Percentiles rank a stretch among this genome's conserved stretches.
These are phyloP conservation scores for Luperina nickerlii DNA, from an alignment of 2,888 invertebrate species.

Conservation along the genomic window DNA sequence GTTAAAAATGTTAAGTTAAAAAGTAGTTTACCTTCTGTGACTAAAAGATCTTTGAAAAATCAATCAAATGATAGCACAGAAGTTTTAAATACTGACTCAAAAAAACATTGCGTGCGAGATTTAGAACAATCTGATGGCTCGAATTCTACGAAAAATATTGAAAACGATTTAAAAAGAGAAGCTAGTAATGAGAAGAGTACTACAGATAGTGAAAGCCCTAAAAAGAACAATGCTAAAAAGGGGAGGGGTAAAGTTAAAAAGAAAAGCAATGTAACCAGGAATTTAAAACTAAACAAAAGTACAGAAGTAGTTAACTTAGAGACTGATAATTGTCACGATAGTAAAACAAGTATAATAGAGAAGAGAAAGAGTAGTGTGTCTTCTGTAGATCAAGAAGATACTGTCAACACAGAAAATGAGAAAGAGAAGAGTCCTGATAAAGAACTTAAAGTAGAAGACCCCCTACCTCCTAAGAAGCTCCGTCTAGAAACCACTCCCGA, in stretches of 20 bases:
- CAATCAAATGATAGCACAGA: constrained; percentile 83
- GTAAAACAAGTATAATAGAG: constrained; percentile 85
- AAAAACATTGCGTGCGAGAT: constrained; percentile 85
- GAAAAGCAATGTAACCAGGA: constrained; percentile 76
- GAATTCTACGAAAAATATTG: constrained; percentile 74
- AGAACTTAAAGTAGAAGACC: constrained; percentile 80
- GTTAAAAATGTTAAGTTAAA: constrained; percentile 80
- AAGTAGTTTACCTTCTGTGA: constrained; percentile 75
- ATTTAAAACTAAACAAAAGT: constrained; percentile 76
- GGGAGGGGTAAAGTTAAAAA: constrained; percentile 83
- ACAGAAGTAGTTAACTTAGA: constrained; percentile 80
- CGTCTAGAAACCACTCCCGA: constrained; percentile 84
- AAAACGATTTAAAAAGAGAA: constrained; percentile 77
- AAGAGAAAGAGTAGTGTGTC: constrained; percentile 87
- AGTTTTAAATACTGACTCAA: constrained; percentile 81
- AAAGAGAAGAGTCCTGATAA: constrained; percentile 80
- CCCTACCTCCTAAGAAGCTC: constrained; percentile 84
- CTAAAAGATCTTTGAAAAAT: constrained; percentile 84
- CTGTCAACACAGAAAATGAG: constrained; percentile 73
- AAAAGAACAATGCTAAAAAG: constrained; percentile 82
- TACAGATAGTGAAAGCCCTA: constrained; percentile 78
- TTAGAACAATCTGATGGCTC: constrained; percentile 80
- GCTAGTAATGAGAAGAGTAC: constrained; percentile 80
- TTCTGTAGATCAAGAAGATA: constrained; percentile 83
- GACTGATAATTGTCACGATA: constrained; percentile 82